These are phyloP conservation scores for Petrosia ficiformis DNA, from an alignment of 37 sponge, comb jelly and placozoan genomes.

Conservation along the genomic window DNA sequence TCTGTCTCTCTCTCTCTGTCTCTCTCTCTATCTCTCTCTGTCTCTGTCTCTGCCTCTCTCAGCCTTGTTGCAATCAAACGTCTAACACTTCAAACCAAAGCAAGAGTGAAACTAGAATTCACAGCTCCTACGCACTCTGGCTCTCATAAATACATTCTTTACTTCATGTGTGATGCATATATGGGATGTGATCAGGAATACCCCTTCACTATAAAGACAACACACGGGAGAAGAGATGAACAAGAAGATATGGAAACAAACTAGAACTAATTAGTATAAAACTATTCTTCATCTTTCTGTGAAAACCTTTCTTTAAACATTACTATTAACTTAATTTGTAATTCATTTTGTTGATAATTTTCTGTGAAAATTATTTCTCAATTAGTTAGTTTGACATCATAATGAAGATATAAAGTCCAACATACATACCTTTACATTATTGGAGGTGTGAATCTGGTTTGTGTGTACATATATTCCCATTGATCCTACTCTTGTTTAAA, in stretches of 20 bases:
- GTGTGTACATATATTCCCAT: too few species aligned
- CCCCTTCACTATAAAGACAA: slow-evolving; percentile 54
- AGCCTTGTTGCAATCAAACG: slow-evolving; percentile 93
- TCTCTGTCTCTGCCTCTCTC: too few species aligned
- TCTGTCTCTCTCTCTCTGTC: neutral
- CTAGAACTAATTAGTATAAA: neutral
- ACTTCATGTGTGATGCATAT: slow-evolving; percentile 99
- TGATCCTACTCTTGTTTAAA: too few species aligned
- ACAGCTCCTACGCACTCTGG: slow-evolving; percentile 82
- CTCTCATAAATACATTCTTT: slow-evolving; percentile 82
- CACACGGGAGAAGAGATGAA: neutral
- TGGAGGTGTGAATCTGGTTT: too few species aligned
- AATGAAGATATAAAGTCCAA: too few species aligned
- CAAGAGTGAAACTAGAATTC: slow-evolving; percentile 93
- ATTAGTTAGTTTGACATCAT: too few species aligned
- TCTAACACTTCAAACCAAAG: slow-evolving; percentile 84
- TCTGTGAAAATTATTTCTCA: too few species aligned
- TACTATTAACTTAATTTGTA: too few species aligned
- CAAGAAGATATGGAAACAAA: neutral
- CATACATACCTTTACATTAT: too few species aligned
- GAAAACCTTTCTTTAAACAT: too few species aligned
- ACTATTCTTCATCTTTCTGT: neutral
- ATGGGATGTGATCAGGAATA: slow-evolving; percentile 99
- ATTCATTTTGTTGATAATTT: too few species aligned
- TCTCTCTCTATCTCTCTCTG: too few species aligned